Conservation (phyloP, 2,888 invertebrate genomes). For the Plemyria rubiginata region DNA sequence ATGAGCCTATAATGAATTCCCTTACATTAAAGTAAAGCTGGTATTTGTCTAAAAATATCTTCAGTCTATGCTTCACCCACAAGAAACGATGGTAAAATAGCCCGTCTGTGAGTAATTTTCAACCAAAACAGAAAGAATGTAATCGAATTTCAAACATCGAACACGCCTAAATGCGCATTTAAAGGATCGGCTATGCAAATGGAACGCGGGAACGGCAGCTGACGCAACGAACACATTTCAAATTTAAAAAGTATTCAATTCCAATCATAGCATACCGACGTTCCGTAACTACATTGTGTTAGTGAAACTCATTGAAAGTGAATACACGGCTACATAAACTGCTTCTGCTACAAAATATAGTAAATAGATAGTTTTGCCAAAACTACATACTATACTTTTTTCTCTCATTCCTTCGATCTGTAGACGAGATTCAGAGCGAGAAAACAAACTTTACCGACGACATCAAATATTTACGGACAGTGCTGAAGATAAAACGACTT, state of each 20-base stretch:
- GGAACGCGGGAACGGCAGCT: constrained; percentile 31
- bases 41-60: too few species aligned
- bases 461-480: constrained; percentile 36
- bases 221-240: constrained; percentile 48
- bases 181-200: constrained; percentile 35
- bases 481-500: constrained; percentile 15
- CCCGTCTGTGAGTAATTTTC: constrained; percentile 1
- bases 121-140: constrained; percentile 8
- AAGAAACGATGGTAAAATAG: neutral
- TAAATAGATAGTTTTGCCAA: neutral
- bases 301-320: neutral
- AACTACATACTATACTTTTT: constrained; percentile 2
- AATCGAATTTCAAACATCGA: constrained; percentile 29
- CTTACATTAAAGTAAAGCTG: too few species aligned
- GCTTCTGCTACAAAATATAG: too few species aligned
- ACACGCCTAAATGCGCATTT: constrained; percentile 29
- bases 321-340: too few species aligned
- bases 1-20: too few species aligned
- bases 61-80: neutral
- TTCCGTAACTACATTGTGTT: constrained; percentile 47
- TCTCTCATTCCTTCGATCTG: neutral
- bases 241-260: constrained; percentile 52
- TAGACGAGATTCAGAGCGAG: constrained; percentile 19
- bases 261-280: constrained; percentile 44
- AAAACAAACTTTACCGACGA: constrained; percentile 27